Conservation (phyloP, 1,140 invertebrate genomes). For the Phenacoccus solenopsis region DNA sequence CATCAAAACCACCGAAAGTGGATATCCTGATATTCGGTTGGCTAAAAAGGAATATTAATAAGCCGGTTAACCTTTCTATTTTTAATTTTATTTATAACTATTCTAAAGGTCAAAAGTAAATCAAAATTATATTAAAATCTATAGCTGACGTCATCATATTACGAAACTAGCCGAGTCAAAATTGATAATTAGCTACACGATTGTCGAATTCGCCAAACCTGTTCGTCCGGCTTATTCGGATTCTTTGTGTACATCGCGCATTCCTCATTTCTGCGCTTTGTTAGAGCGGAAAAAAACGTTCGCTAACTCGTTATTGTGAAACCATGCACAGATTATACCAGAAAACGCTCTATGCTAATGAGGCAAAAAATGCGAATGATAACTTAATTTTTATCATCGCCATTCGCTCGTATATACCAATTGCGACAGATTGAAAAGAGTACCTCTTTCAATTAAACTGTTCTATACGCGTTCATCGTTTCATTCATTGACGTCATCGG, state of each 20-base stretch:
- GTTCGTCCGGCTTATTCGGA: not conserved
- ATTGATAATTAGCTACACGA: not conserved
- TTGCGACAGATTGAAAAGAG: not conserved
- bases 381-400: not conserved
- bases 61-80: conserved; percentile 1
- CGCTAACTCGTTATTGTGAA: too few relatives aligned
- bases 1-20: too few relatives aligned
- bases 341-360: too few relatives aligned
- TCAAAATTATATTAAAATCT: not conserved
- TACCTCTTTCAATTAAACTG: not conserved
- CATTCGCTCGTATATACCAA: not conserved
- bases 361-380: too few relatives aligned
- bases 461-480: not conserved
- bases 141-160: not conserved
- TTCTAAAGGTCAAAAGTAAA: not conserved
- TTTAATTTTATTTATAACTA: not conserved
- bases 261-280: not conserved
- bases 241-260: not conserved
- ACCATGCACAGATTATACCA: too few relatives aligned
- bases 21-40: too few relatives aligned
- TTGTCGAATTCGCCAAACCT: too few relatives aligned
- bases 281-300: not conserved
- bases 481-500: not conserved
- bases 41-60: not conserved
- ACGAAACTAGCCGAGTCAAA: not conserved